Conservation (phyloP, 2,888 invertebrate species). For the Harmothoe impar region DNA sequence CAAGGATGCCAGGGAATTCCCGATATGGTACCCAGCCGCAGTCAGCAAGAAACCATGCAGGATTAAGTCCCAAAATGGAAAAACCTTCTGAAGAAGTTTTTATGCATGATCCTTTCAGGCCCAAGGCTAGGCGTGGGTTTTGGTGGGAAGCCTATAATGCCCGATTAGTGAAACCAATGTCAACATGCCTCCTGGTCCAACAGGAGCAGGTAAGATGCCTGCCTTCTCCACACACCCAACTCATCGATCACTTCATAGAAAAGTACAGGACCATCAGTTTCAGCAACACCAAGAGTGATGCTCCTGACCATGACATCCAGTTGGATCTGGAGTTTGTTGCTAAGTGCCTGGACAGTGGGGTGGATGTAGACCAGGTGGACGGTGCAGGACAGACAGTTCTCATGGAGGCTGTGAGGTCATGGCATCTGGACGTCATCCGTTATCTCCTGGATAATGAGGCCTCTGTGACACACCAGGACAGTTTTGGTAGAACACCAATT, state of each 20-base stretch:
- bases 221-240: constrained; percentile 5
- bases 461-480: background rate
- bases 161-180: constrained; percentile 13
- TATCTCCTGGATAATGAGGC: constrained; percentile 48
- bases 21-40: background rate
- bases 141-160: constrained; percentile 49
- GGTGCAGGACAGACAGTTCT: constrained; percentile 40
- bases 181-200: constrained; percentile 2
- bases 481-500: constrained; percentile 7
- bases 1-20: background rate
- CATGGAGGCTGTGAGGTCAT: constrained; percentile 51
- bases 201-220: background rate
- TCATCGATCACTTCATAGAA: constrained; percentile 42
- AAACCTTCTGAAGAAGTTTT: background rate
- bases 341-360: constrained; percentile 28
- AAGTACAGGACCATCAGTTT: constrained; percentile 18
- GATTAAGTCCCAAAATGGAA: too few relatives aligned
- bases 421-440: constrained; percentile 3
- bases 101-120: background rate
- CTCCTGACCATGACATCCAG: background rate
- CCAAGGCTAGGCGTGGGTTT: background rate
- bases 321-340: constrained; percentile 26
- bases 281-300: constrained; percentile 7
- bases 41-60: too few relatives aligned
- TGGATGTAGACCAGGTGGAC: constrained; percentile 30